These are phyloP conservation scores for Semibalanus balanoides DNA, from an alignment of 1,140 invertebrate species.

Conservation along the genomic window DNA sequence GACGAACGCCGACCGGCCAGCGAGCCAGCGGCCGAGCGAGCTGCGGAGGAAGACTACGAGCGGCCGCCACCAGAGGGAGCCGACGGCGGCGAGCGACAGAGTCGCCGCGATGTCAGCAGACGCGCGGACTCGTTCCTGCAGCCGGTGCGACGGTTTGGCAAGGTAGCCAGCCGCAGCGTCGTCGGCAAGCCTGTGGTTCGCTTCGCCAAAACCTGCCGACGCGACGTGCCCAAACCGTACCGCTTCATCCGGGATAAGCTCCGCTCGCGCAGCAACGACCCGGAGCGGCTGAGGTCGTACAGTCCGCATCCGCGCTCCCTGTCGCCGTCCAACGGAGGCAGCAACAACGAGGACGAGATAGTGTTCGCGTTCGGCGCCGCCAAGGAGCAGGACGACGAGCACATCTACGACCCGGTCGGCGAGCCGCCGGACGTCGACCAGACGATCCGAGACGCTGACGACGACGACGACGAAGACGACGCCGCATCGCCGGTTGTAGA, in stretches of 20 bases:
- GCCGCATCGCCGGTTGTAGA: too few species aligned
- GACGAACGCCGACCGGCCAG: background rate
- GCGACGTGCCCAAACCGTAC: conserved; percentile 5
- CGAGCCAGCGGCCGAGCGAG: background rate
- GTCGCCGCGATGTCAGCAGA: background rate
- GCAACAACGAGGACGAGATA: background rate
- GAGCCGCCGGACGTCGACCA: background rate
- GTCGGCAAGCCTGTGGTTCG: conserved; percentile 5
- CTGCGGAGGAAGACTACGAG: too few species aligned
- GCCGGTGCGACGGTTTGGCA: background rate
- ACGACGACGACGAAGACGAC: background rate
- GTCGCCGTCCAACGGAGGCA: background rate
- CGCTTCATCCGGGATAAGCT: background rate
- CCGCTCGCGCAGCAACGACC: background rate
- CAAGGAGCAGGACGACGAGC: background rate
- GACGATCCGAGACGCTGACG: background rate
- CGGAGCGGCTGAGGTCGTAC: background rate
- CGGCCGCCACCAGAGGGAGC: background rate
- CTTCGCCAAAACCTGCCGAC: conserved; percentile 1
- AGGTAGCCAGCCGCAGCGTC: background rate
- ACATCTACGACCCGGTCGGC: background rate
- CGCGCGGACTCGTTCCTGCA: background rate
- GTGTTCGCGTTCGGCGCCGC: background rate
- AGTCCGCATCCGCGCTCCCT: background rate
- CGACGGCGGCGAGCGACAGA: background rate